These are phyloP conservation scores for Acrocephalus kingi DNA, from an alignment of 2,113 vertebrate species.

Conservation along the genomic window DNA sequence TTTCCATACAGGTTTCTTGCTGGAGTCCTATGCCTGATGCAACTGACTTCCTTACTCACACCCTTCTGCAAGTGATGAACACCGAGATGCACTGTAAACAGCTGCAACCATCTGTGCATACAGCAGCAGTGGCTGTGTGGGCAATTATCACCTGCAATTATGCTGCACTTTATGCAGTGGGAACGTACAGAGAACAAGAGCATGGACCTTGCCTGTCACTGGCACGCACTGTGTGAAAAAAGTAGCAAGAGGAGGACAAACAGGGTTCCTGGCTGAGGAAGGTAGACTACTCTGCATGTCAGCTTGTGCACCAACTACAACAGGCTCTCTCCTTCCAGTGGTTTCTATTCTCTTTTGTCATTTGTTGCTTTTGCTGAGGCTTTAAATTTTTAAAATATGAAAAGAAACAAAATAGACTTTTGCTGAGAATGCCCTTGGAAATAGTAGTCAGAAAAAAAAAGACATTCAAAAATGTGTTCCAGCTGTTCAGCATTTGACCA, in stretches of 20 bases:
- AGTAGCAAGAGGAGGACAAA: background rate
- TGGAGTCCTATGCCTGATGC: background rate
- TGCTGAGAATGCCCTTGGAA: background rate
- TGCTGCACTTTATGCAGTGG: background rate
- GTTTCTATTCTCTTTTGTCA: background rate
- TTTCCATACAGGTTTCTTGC: background rate
- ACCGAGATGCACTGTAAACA: background rate
- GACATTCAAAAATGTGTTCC: background rate
- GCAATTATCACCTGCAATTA: background rate
- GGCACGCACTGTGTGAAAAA: background rate
- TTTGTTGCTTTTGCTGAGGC: background rate
- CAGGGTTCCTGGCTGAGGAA: background rate
- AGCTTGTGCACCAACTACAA: background rate
- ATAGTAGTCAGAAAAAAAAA: background rate
- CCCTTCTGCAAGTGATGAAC: background rate
- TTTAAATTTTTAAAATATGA: background rate
- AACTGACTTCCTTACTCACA: background rate
- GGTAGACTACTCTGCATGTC: background rate
- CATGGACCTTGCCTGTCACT: fast-evolving
- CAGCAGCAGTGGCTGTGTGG: background rate
- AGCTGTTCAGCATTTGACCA: background rate
- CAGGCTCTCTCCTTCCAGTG: background rate
- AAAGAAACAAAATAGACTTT: background rate
- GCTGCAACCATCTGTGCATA: background rate
- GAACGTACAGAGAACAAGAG: background rate